Evolutionary conservation across 2,888 invertebrate genomes (phyloP).

Genomic region (Bombylius major): DNA sequence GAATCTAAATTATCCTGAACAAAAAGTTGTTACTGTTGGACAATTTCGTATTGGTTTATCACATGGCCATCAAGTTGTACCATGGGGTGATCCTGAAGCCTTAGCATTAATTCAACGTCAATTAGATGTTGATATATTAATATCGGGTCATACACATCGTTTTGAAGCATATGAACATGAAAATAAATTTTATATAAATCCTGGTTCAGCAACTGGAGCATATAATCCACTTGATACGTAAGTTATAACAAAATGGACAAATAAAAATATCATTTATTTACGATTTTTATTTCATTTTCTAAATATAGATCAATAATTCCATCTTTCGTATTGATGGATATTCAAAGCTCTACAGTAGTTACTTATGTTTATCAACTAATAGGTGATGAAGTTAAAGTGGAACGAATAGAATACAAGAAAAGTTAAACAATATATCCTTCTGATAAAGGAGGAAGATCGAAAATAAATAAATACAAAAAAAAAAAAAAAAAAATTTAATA

Average conservation of each 20-base stretch:
- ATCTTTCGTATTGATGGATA: conserved; percentile 98
- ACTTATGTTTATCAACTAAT: conserved; percentile 97
- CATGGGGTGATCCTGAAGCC: conserved; percentile 92
- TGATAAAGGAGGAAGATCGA: too few species aligned
- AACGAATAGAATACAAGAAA: conserved; percentile 94
- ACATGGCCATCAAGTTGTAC: conserved; percentile 97
- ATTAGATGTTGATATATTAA: conserved; percentile 95
- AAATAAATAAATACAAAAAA: too few species aligned
- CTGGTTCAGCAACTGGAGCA: conserved; percentile 97
- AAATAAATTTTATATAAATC: conserved; percentile 98
- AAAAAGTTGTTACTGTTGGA: conserved; percentile 97
- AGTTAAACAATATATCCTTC: conserved; percentile 39
- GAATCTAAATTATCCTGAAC: conserved; percentile 89
- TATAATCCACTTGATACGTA: conserved; percentile 87
- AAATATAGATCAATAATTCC: conserved; percentile 70
- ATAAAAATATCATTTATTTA: background rate
- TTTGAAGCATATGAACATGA: conserved; percentile 98
- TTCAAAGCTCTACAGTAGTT: conserved; percentile 93
- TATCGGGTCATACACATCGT: conserved; percentile 96
- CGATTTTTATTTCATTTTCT: conserved; percentile 6
- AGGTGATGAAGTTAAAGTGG: conserved; percentile 98
- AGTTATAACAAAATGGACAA: conserved; percentile 21
- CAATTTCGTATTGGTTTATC: conserved; percentile 96
- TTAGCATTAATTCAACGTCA: conserved; percentile 90
- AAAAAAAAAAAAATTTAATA: too few species aligned